Conservation (phyloP, 2,113 vertebrate species). For the Thinocorus orbignyianus region DNA sequence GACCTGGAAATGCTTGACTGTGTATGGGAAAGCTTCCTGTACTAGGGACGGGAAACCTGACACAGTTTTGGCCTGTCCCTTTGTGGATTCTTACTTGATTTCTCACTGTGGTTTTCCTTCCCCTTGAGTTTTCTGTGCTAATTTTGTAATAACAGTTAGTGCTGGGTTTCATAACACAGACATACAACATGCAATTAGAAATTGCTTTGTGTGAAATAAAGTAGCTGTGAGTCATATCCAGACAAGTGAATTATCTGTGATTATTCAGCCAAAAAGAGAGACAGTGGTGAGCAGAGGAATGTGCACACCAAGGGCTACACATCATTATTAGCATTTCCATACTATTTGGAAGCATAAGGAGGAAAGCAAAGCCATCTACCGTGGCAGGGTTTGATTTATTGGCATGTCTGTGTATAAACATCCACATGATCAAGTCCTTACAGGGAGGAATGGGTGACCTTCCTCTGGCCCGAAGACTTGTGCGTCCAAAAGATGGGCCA, state of each 20-base stretch:
- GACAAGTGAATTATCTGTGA: conserved; percentile 65
- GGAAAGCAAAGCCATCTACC: neutral
- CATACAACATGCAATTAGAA: conserved; percentile 65
- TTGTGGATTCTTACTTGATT: neutral
- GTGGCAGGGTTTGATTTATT: neutral
- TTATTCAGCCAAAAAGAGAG: conserved; percentile 48
- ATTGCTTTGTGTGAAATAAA: conserved; percentile 56
- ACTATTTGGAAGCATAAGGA: neutral
- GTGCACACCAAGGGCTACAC: neutral
- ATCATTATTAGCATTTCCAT: neutral
- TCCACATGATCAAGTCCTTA: neutral
- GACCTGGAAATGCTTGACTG: neutral
- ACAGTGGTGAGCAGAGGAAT: conserved; percentile 34
- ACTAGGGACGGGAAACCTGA: neutral
- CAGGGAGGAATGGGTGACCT: neutral
- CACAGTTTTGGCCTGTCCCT: neutral
- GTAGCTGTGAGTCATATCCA: conserved; percentile 65
- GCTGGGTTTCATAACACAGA: conserved; percentile 40
- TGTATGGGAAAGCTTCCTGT: neutral
- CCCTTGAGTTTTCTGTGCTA: conserved; percentile 34
- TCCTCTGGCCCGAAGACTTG: neutral
- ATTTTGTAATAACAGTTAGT: conserved; percentile 60
- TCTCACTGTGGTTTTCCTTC: conserved; percentile 27
- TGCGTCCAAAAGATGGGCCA: neutral
- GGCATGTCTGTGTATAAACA: neutral